Evolutionary conservation across 2,888 invertebrate species (phyloP).

Genomic region (Tinea semifulvella): DNA sequence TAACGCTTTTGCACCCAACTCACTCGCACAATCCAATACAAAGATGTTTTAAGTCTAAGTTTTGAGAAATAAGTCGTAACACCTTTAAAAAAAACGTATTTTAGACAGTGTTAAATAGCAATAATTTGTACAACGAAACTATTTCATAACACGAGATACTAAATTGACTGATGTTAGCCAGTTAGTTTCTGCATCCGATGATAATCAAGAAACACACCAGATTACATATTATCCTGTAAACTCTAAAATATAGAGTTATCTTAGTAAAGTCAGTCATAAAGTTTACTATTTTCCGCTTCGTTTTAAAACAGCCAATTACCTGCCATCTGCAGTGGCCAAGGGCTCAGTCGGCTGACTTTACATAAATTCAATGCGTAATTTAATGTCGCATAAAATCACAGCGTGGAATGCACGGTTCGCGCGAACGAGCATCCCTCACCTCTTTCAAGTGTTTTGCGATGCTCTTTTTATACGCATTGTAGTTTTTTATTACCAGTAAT

Average conservation of each 20-base stretch:
- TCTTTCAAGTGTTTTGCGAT: slow-evolving; percentile 20
- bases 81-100: too few species aligned
- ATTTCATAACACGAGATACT: too few species aligned
- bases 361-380: slow-evolving; percentile 35
- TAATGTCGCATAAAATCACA: slow-evolving; percentile 43
- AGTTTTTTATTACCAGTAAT: slow-evolving; percentile 48
- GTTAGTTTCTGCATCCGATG: too few species aligned
- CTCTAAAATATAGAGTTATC: slow-evolving; percentile 1
- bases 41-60: too few species aligned
- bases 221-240: neutral
- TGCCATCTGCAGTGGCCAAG: slow-evolving; percentile 17
- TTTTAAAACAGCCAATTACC: slow-evolving; percentile 7
- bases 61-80: too few species aligned
- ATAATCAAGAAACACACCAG: too few species aligned
- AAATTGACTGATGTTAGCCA: too few species aligned
- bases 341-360: slow-evolving; percentile 21
- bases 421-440: slow-evolving; percentile 31
- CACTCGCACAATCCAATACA: too few species aligned
- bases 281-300: slow-evolving; percentile 5
- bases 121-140: too few species aligned
- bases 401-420: slow-evolving; percentile 22
- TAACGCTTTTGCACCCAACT: too few species aligned
- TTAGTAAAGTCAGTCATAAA: neutral
- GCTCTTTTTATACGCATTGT: slow-evolving; percentile 31
- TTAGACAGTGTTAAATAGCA: too few species aligned